A percentile compares a stretch with the other conserved stretches of the same genome.
Conservation (phyloP, 2,113 vertebrate species). For the Brienomyrus longianalis region DNA sequence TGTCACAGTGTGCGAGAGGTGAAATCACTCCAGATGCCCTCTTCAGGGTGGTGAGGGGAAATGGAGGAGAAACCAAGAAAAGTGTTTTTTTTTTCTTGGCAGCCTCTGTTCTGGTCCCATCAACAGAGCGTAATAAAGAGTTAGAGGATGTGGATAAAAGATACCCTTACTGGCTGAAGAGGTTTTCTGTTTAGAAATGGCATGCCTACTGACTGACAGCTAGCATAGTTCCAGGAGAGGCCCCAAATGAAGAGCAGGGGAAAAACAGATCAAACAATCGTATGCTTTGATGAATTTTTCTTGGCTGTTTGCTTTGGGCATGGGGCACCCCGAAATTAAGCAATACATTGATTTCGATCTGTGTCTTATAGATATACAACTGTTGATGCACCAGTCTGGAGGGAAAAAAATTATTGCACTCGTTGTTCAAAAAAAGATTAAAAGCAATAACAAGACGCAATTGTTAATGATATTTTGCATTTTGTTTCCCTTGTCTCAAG, state of each 20-base stretch:
- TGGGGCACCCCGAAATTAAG: neutral
- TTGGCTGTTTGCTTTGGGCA: neutral
- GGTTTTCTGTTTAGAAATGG: constrained; percentile 12
- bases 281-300: neutral
- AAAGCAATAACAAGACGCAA: neutral
- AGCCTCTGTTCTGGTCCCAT: constrained; percentile 16
- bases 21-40: constrained; percentile 17
- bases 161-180: neutral
- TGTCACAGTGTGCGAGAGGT: constrained; percentile 14
- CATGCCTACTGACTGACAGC: constrained; percentile 6
- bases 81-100: constrained; percentile 4
- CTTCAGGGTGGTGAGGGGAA: constrained; percentile 3
- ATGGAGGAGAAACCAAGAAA: neutral
- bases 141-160: neutral
- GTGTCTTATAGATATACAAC: neutral
- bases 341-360: neutral
- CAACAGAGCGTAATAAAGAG: constrained; percentile 6
- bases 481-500: neutral
- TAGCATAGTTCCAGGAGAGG: neutral
- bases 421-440: neutral
- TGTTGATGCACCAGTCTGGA: neutral
- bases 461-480: neutral
- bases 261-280: neutral
- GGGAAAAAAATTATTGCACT: neutral
- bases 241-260: neutral